These are phyloP conservation scores for Chrysolina americana DNA, from an alignment of 2,888 invertebrate genomes.

Conservation along the genomic window DNA sequence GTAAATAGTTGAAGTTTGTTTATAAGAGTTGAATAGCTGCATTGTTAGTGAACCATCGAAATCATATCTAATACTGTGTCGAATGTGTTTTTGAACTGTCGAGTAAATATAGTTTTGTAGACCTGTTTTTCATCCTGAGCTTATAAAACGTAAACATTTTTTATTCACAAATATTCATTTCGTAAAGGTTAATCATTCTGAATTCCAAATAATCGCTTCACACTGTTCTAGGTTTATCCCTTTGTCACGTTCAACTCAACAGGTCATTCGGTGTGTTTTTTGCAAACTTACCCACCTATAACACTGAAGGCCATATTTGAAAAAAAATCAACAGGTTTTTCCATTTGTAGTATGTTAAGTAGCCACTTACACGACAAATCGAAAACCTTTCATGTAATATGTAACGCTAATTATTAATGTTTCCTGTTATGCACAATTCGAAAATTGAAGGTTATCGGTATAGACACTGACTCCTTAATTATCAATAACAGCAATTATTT, in stretches of 20 bases:
- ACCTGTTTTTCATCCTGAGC: no score
- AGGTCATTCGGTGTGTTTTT: background rate
- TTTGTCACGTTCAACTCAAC: background rate
- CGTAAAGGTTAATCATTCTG: no score
- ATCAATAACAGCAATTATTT: constrained; percentile 28
- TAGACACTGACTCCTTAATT: constrained; percentile 34
- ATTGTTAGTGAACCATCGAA: no score
- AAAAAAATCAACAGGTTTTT: background rate
- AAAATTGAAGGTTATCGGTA: constrained; percentile 31
- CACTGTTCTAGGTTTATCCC: background rate
- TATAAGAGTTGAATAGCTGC: no score
- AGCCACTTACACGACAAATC: background rate
- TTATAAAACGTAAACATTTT: no score
- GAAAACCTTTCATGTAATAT: constrained; percentile 16
- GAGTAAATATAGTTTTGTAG: no score
- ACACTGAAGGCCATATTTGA: background rate
- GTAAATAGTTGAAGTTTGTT: no score
- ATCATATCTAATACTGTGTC: no score
- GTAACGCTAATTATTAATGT: constrained; percentile 2
- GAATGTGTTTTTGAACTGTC: no score
- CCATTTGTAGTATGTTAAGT: background rate
- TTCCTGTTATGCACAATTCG: constrained; percentile 17
- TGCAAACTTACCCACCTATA: no score
- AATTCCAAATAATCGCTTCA: background rate
- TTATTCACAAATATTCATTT: no score